Evolutionary conservation across 2,113 vertebrate genomes (phyloP), one percentile per base, ranked within the genome.

Genomic region (Otus sunia): DNA sequence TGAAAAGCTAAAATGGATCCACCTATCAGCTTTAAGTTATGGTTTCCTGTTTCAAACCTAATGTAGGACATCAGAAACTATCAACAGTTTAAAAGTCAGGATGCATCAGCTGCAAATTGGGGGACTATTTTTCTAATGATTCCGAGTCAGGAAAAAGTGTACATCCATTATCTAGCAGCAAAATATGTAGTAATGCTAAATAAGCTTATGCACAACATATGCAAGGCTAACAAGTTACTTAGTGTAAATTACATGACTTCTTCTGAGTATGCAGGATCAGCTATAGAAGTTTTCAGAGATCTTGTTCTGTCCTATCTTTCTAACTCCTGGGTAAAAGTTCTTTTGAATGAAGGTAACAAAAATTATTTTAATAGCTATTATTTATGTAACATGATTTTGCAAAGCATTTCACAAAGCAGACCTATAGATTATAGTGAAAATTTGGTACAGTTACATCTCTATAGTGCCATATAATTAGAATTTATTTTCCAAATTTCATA

Each of bases 251-350:
- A 55, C 0, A 1, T 22, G 6, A 15, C 23, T 81, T 76, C 21
- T 80, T 53, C 41, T 71, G 8, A 81, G 3, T 25, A 21, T 0
- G 0, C 2, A 21, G 9, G 5, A 88, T 56, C 34, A 79, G 12
- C 12, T 32, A 32, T 0, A 49, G 37, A 45, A 56, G 29, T 9
- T 73, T 85, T 74, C 56, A 53, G 8, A 75, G 6, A 63, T 25
- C 19, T 53, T 34, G 36, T 58, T 84, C 17, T 64, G 26, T 47
- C 8, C 23, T 58, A 6, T 18, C 9, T 45, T 87, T 93, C 64
- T 36, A 71, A 60, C 4, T 69, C 20, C 1, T 20, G 9, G 2
- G 4, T 80, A 39, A 15, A 86, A 59, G 7, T 22, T 88, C 5
- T 71, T 76, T 60, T 37, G 39, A 49, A 66, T 25, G 6, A 56